Evolutionary conservation across 2,888 invertebrate genomes (phyloP).

Genomic region (Laothoe populi): DNA sequence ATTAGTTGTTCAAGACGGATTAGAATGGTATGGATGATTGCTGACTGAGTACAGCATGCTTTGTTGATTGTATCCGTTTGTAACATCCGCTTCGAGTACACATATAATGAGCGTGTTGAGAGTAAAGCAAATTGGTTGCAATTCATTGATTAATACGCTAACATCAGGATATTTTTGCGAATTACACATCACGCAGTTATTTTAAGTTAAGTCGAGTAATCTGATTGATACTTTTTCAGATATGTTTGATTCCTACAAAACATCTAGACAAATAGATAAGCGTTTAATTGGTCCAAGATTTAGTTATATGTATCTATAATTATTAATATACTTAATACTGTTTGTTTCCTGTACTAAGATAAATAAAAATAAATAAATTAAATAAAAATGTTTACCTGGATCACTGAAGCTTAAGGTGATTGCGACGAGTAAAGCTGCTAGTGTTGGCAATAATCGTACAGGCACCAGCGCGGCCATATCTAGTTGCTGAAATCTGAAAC

Average conservation of each 20-base stretch:
- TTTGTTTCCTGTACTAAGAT: too few species aligned
- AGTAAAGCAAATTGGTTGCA: conserved; percentile 12
- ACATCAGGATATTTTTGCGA: not conserved
- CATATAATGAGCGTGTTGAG: conserved; percentile 6
- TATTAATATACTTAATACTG: too few species aligned
- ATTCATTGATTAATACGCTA: not conserved
- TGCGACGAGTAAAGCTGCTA: conserved; percentile 39
- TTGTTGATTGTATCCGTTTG: conserved; percentile 17
- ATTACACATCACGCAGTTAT: not conserved
- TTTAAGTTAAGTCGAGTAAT: not conserved
- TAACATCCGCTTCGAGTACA: conserved; percentile 17
- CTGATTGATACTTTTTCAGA: too few species aligned
- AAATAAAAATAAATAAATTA: too few species aligned
- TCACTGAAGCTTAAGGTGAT: conserved; percentile 47
- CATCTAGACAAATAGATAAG: too few species aligned
- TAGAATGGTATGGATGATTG: not conserved
- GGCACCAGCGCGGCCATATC: conserved; percentile 25
- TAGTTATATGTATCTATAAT: too few species aligned
- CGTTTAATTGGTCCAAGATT: too few species aligned
- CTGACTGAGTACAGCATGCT: too few species aligned
- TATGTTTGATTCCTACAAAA: too few species aligned
- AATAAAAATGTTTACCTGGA: conserved; percentile 48
- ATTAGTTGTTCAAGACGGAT: not conserved
- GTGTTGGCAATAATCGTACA: conserved; percentile 38
- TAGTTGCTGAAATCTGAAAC: conserved; percentile 4